Conservation (phyloP, 2,888 invertebrate species). For the Chrysodeixis includens region DNA sequence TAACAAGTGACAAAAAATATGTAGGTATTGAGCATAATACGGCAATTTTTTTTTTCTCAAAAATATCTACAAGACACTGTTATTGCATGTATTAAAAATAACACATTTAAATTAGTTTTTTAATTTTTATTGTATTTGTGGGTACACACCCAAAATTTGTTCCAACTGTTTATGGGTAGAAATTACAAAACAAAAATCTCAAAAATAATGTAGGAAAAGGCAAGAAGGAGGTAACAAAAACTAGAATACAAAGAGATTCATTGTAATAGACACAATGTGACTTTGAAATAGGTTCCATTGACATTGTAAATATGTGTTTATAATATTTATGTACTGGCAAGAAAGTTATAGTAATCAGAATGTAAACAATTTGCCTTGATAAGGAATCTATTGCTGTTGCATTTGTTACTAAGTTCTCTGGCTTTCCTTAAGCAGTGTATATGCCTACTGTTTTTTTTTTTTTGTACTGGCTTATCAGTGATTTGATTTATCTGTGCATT, state of each 20-base stretch:
- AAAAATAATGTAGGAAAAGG: background rate
- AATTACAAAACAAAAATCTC: too few relatives aligned
- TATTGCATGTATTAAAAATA: background rate
- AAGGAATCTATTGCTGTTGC: constrained; percentile 8
- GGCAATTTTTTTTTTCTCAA: too few relatives aligned
- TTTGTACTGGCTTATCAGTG: too few relatives aligned
- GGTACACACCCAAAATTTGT: too few relatives aligned
- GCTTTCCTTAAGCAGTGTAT: background rate
- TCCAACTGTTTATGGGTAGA: background rate
- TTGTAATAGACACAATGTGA: constrained; percentile 29
- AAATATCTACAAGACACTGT: too few relatives aligned
- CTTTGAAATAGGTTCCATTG: constrained; percentile 47
- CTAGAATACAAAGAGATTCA: constrained; percentile 13
- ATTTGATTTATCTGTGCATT: too few relatives aligned
- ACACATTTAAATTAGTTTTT: too few relatives aligned
- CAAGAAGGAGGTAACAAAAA: background rate
- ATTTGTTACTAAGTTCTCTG: background rate
- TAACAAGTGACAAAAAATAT: too few relatives aligned
- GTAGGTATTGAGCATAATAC: too few relatives aligned
- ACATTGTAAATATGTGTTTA: constrained; percentile 45
- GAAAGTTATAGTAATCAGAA: constrained; percentile 27
- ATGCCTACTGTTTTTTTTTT: background rate
- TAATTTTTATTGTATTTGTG: too few relatives aligned
- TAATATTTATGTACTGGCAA: constrained; percentile 36
- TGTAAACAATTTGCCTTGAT: constrained; percentile 35